Base-by-base conservation (phyloP, 2,113 vertebrate species). In the Oreochromis aureus region DNA sequence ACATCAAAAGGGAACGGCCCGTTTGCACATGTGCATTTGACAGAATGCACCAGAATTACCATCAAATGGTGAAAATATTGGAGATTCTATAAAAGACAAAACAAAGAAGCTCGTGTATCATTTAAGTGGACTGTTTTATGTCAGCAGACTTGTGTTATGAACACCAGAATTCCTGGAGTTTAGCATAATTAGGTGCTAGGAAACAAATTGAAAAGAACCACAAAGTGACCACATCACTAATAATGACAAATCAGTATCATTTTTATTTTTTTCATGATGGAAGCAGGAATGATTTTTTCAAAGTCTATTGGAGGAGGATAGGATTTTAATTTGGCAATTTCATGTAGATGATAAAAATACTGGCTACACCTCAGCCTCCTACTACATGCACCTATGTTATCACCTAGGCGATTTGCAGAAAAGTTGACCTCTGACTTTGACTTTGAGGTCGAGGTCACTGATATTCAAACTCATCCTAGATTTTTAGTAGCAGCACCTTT, bases 371-470 rank as follows among this genome's bases (percentile, higher is more conserved):
- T 34, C 3, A 61, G 58, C 58, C 30, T 34, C 58, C 16, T 61
- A 34, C 30, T 61, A 34, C 30, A 34, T 1, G 58, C 30, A 61
- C 30, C 58, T 19, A 10, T 61, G 30, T 61, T 61, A 61, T 61
- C 30, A 10, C 30, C 32, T 32, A 18, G 58, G 15, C 1, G 3
- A 61, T 61, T 61, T 61, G 32, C 8, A 19, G 30, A 61, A 61
- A 4, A 34, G 58, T 10, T 61, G 58, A 61, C 58, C 58, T 34
- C 58, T 61, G 58, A 61, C 30, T 34, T 10, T 61, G 27, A 61
- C 15, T 19, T 66, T 39, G 1, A 66, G 34, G 61, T 66, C 0
- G 0, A 12, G 61, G 1, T 66, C 18, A 5, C 61, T n/a, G 32
- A 39, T 13, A 66, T 66, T 66, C 34, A 22, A 1, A 66, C 34